Base-by-base conservation (phyloP, 2,113 vertebrate species). In the Eurypyga helias region DNA sequence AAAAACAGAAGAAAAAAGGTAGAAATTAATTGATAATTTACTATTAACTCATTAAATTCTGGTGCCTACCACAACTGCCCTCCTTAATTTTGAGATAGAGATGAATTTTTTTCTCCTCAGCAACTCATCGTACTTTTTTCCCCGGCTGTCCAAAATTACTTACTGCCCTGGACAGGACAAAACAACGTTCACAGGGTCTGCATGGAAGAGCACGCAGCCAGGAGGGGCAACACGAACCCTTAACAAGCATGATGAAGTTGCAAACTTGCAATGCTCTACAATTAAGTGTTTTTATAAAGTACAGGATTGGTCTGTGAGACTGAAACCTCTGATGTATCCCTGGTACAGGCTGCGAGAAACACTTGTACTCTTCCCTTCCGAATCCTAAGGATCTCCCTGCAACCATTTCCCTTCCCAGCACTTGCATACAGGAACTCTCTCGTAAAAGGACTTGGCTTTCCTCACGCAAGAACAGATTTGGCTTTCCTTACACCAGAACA, bases 401-500 rank as follows among this genome's bases (percentile, higher is more conserved):
- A 73, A 34, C 33, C 45, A 13, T 34, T 66, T 60, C 24, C 21
- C 36, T 83, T 83, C 29, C 33, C 4, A 0, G 49, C 29, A 79
- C 36, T 60, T 36, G 52, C 19, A 84, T 52, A 49, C 10, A 67
- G 34, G n/a, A 26, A 69, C 43, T 93, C 36, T 58, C 87, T 71
- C 1, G 0, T 91, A 72, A 64, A 83, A 95, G 41, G 13, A 86
- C 23, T 90, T 94, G 78, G 73, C 55, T 87, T 90, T 86, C 75
- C 66, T 94, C 66, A 92, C 0, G 0, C 45, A 81, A 71, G 41
- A 90, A 86, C 72, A 94, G 62, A 90, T 93, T 73, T 87, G 72
- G 77, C 83, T 95, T 89, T 86, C 60, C 83, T 89, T 89, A 88
- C 55, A 94, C 75, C 6, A 31, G 87, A 90, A 89, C 51, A 87